Base-by-base conservation (phyloP, 2,888 invertebrate genomes). In the Octodonta nipae region DNA sequence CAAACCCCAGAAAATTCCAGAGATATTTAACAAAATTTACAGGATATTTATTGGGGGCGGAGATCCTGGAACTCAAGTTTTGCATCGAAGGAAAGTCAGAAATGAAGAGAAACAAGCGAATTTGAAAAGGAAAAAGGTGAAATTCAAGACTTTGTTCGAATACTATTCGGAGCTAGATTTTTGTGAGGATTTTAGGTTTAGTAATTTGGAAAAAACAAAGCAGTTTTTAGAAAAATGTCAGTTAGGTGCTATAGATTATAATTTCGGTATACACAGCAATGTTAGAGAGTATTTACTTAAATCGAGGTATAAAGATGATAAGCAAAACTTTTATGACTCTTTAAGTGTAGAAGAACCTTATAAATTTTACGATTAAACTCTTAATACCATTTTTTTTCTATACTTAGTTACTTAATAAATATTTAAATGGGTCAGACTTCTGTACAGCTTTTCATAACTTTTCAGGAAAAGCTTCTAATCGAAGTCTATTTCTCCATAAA, bases 231-330 rank as follows among this genome's bases (percentile, higher is more conserved):
- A 50, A 14, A 51, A 54, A 12, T 59, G 63, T 42, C 69, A 68
- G 48, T 52, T 55, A 38, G 55, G 58, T 5, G 63, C 64, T 12
- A 44, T 50, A n/a, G 50, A 46, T 29, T 69, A 67, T 40, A 51
- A 55, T 33, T 63, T 64, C 41, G 46, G 48, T 3, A 49, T 47
- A 11, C 62, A 67, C 41, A 61, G 65, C 16, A 41, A 63, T 20
- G 66, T 66, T 0, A 54, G 54, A 42, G 64, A 64, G 40, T 69
- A 65, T 50, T 49, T 70, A 13, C 45, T 69, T 13, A 70, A 69
- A 44, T 63, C 68, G 8, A 53, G 67, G 28, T 68, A 69, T 45
- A 55, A 56, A 26, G 68, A 69, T 38, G 67, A 68, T 26, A 52
- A 51, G 32, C 66, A 66, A 37, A 69, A 68, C 45, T 70, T 67